Conservation (phyloP, 2,113 vertebrate genomes). For the Hyperopisus bebe region DNA sequence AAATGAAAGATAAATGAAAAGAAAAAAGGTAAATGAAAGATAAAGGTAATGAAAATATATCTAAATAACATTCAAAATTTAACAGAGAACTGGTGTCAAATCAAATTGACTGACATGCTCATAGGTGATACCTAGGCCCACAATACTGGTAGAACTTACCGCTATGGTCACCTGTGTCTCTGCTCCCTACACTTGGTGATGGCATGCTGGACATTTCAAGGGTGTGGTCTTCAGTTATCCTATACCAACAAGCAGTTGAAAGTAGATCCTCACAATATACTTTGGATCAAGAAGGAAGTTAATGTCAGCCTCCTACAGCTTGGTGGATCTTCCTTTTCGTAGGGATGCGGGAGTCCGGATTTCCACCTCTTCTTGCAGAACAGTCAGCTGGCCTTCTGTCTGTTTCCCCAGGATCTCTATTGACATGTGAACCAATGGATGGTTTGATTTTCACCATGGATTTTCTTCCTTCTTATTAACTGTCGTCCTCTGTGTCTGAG, state of each 20-base stretch:
- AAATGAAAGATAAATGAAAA: neutral
- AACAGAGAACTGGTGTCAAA: neutral
- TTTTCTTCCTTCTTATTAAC: constrained; percentile 17
- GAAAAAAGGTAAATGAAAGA: no score
- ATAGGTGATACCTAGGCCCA: neutral
- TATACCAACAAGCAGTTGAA: neutral
- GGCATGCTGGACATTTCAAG: constrained; percentile 49
- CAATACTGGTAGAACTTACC: constrained; percentile 53
- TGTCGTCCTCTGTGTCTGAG: constrained; percentile 43
- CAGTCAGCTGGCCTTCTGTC: neutral
- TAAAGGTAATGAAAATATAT: neutral
- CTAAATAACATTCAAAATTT: neutral
- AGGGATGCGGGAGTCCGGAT: neutral
- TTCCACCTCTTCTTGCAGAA: neutral
- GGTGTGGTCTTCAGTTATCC: constrained; percentile 51
- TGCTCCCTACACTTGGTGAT: constrained; percentile 53
- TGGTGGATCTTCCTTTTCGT: neutral
- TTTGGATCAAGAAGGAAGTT: neutral
- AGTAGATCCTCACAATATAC: neutral
- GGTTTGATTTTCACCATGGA: constrained; percentile 18
- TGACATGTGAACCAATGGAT: constrained; percentile 1
- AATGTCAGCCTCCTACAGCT: neutral
- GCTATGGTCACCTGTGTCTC: constrained; percentile 60
- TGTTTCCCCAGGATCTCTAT: neutral
- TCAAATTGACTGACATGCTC: neutral